phyloP scores from a whole-genome alignment of 2,888 invertebrate genomes.

The Rotaria magnacalcarata region DNA sequence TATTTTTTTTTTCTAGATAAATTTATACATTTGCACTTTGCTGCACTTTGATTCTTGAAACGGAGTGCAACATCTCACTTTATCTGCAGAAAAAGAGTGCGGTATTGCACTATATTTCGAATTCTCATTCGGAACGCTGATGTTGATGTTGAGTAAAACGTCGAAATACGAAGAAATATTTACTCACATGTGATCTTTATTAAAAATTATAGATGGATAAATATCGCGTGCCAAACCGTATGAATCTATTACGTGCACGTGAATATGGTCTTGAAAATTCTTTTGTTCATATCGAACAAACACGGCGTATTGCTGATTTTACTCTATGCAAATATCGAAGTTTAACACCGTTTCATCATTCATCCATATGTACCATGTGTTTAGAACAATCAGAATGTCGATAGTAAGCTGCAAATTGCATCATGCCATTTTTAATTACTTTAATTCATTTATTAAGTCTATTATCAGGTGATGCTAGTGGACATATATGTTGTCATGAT shows the following conservation, averaged over 20 bases:
- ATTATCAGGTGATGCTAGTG: not conserved
- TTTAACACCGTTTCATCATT: not conserved
- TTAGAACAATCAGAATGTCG: constrained; percentile 17
- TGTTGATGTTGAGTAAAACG: no score
- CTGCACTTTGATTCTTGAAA: no score
- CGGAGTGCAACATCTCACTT: no score
- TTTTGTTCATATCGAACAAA: not conserved
- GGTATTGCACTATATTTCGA: no score
- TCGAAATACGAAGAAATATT: no score
- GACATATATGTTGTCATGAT: constrained; percentile 34
- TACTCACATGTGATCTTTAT: no score
- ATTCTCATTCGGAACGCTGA: no score
- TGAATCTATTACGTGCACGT: not conserved
- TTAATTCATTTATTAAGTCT: not conserved
- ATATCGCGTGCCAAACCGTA: constrained; percentile 3
- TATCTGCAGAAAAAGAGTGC: no score
- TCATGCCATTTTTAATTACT: no score
- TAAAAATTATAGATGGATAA: not conserved
- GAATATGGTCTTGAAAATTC: constrained; percentile 13
- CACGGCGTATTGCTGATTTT: not conserved
- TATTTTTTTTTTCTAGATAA: no score
- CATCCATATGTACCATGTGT: not conserved
- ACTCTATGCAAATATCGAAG: constrained; percentile 16
- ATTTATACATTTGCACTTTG: no score
- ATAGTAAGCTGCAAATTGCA: not conserved